Evolutionary conservation across 2,797 vertebrate genomes (phyloP), one percentile per base, ranked within the genome.

Genomic region (Ctenopoma multispine): DNA sequence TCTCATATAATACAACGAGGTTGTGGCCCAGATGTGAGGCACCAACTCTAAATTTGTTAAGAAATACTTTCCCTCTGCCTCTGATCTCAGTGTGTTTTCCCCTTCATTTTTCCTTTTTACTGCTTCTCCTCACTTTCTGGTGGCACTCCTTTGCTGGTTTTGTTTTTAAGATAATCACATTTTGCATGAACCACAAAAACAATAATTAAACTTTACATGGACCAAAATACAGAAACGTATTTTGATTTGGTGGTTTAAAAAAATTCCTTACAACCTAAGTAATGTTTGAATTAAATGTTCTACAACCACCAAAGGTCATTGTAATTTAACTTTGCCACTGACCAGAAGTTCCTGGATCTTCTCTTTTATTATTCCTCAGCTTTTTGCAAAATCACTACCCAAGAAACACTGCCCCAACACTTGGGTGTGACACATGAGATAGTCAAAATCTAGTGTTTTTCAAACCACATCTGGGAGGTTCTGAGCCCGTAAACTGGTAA

Each of bases 21-120:
- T 90, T 88, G 87, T 77, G 81, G 81, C 73, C 87, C 92, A 93
- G 92, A 93, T 92, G 90, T 92, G 77, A 81, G 76, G 87, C 78
- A 87, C 84, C 82, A 85, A 71, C 54, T 62, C 68, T 0, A 73
- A 84, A 85, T 47, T 79, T 88, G 56, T 65, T 75, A 59, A 66
- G 70, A 74, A 64, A 85, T 71, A 79, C 83, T 86, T 89, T 91
- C 87, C 63, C 77, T 87, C 78, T 72, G 73, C 46, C 72, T 75
- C 80, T 62, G 63, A 57, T 70, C 72, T 24, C 7, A 21, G 7
- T n/a, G 58, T 61, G 72, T 71, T 82, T 72, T 79, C 41, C 46
- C 48, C 53, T 61, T 56, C 72, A 65, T 73, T 83, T 80, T 69
- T 69, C 64, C 50, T 50, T 54, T 63, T 53, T 34, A 29, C 38